A percentile compares a stretch with the other conserved stretches of the same genome.
Conservation (phyloP, 2,888 invertebrate species). For the Trypoxylon attenuatum region DNA sequence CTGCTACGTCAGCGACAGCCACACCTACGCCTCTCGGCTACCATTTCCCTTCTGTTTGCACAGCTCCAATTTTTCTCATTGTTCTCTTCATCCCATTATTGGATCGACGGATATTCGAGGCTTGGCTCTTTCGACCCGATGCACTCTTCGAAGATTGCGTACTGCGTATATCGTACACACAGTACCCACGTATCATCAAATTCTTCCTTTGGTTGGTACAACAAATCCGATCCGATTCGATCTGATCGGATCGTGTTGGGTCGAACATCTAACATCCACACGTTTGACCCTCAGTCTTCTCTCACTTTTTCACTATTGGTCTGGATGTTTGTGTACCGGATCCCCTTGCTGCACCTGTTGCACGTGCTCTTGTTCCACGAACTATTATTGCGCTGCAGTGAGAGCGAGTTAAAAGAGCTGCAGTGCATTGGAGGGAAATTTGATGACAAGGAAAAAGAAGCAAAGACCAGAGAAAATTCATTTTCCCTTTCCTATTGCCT, state of each 20-base stretch:
- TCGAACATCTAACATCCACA: not conserved
- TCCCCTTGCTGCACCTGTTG: conserved; percentile 52
- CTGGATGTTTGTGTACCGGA: conserved; percentile 15
- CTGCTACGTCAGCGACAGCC: conserved; percentile 29
- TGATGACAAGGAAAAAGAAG: not conserved
- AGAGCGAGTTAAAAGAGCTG: not conserved
- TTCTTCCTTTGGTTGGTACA: too few species aligned
- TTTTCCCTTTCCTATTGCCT: too few species aligned
- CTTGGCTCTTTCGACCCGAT: too few species aligned
- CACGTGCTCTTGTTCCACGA: conserved; percentile 33
- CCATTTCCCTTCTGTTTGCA: not conserved
- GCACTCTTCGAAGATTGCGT: too few species aligned
- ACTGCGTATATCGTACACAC: too few species aligned
- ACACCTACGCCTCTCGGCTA: not conserved
- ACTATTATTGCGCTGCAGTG: conserved; percentile 28
- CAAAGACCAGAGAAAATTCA: not conserved
- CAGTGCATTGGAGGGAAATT: not conserved
- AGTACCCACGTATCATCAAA: too few species aligned
- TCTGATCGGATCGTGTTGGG: too few species aligned
- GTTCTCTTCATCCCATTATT: too few species aligned
- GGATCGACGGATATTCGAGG: too few species aligned
- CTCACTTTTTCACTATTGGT: conserved; percentile 35
- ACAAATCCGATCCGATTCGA: too few species aligned
- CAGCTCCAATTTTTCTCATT: conserved; percentile 4
- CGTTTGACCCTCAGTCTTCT: conserved; percentile 17